Conservation (phyloP, 2,113 vertebrate species). For the Aptenodytes patagonicus region DNA sequence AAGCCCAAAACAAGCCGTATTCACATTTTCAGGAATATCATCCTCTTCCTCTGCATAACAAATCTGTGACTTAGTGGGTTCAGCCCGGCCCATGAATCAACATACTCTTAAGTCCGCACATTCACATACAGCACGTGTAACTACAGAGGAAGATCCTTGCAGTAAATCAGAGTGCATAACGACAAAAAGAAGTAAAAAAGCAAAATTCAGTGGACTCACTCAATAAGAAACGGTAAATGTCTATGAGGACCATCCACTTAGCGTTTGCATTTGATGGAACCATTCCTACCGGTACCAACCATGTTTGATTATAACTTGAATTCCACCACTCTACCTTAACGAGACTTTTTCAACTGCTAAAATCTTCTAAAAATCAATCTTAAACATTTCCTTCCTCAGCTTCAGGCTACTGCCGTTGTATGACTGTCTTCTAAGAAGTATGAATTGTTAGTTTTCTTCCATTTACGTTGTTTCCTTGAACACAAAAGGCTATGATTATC, state of each 20-base stretch:
- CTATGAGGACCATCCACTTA: not conserved
- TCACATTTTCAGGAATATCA: not conserved
- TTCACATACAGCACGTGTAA: not conserved
- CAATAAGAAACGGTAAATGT: not conserved
- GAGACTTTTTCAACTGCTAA: not conserved
- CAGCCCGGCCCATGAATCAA: not conserved
- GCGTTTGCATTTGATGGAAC: not conserved
- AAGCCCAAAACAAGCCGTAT: not conserved
- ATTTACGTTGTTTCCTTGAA: not conserved
- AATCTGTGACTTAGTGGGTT: not conserved
- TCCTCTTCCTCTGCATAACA: not conserved
- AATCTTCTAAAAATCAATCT: not conserved
- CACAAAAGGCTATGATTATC: not conserved
- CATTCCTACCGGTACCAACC: not conserved
- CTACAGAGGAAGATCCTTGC: not conserved
- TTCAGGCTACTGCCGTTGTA: not conserved
- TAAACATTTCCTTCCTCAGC: not conserved
- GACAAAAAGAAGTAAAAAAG: not conserved
- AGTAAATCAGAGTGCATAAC: not conserved
- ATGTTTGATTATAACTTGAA: not conserved
- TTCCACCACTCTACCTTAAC: not conserved
- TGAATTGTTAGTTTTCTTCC: not conserved
- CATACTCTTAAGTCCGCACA: not conserved
- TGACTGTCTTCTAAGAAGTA: not conserved
- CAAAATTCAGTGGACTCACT: not conserved